Base-by-base conservation (phyloP, 2,113 vertebrate species). In the Triplophysa dalaica region DNA sequence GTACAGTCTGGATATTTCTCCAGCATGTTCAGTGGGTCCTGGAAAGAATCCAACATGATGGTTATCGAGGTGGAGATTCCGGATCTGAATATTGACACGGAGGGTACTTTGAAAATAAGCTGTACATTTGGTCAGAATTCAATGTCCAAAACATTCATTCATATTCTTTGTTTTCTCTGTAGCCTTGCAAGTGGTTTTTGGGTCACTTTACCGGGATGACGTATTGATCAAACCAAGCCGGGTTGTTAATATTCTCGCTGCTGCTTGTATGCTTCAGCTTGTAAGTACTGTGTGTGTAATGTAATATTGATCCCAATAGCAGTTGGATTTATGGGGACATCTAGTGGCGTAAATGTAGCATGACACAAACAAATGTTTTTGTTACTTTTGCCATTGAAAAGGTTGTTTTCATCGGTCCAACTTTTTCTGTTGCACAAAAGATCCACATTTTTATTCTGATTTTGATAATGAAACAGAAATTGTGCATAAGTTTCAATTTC, bases 11-110 rank as follows among this genome's bases (percentile, higher is more conserved):
- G 97, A 19, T 99, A 99, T 91, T 99, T 99, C 87, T 98, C 96
- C 89, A 98, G 97, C 87, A 99, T 99, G 98, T 99, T 99, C 92
- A 98, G 97, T 60, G 98, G 98, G 41, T 98, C 96, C 65, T 99
- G 98, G 98, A 98, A 95, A 84, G 98, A 99, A 87, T 99, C 98
- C 21, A 95, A 87, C 87, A 98, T 98, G 96, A 94, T 93, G 82
- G 90, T 92, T 84, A 98, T 99, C 80, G 94, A 95, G 89, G 73
- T 99, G 89, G 96, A 99, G 90, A 99, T 99, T 86, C 98, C 98
- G 2, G 98, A 99, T 86, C 95, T 97, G 90, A 99, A 97, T 86
- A 99, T 98, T 76, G 97, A 98, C 87, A 88, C 94, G 63, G 96
- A 99, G 92, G 98, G 98, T 98, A 81, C 92, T 12, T 75, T 22